Evolutionary conservation across 1,140 invertebrate species (phyloP).

Genomic region (Periplaneta americana): DNA sequence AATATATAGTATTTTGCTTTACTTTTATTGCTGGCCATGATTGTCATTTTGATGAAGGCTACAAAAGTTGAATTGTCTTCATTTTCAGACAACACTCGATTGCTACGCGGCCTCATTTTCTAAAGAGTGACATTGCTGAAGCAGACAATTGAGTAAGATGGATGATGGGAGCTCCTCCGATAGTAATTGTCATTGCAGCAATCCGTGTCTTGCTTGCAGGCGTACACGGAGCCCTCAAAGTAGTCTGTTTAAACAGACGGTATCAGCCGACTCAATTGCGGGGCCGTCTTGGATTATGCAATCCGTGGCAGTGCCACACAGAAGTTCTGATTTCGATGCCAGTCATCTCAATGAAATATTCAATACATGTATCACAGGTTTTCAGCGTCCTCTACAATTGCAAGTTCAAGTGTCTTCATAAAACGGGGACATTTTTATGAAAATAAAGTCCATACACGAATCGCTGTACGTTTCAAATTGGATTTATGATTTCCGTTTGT

Average conservation of each 20-base stretch:
- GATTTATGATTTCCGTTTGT: neutral
- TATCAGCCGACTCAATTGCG: neutral
- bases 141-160: neutral
- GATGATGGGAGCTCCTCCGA: neutral
- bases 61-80: neutral
- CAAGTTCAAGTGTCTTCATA: neutral
- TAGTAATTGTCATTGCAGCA: neutral
- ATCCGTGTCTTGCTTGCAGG: neutral
- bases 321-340: neutral
- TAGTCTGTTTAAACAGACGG: neutral
- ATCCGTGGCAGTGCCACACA: neutral
- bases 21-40: neutral
- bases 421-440: neutral
- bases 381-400: neutral
- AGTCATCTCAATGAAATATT: neutral
- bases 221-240: too few relatives aligned
- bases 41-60: neutral
- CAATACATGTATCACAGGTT: neutral
- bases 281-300: neutral
- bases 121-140: neutral
- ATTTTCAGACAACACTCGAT: neutral
- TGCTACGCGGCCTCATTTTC: neutral
- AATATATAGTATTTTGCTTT: neutral
- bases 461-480: neutral
- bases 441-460: neutral